A percentile compares a stretch with the other conserved stretches of the same genome.
phyloP scores from a whole-genome alignment of 2,888 invertebrate genomes.

The Agrilus mali region DNA sequence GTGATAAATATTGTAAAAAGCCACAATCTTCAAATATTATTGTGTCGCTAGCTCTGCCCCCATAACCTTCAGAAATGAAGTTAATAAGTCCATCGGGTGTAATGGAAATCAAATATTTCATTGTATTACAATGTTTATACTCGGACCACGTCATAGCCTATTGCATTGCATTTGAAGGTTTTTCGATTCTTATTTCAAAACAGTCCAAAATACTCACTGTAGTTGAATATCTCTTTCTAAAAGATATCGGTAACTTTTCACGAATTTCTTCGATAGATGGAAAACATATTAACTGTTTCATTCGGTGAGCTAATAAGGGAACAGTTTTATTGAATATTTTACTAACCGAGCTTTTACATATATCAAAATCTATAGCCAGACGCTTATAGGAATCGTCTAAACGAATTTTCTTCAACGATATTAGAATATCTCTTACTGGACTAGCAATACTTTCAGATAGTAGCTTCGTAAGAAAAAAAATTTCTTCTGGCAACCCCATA shows the following conservation, averaged over 20 bases:
- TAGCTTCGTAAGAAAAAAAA: no score
- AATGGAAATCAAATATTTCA: constrained; percentile 16
- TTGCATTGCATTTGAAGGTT: constrained; percentile 21
- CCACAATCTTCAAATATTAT: no score
- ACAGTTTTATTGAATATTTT: constrained; percentile 10
- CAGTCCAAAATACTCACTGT: constrained; percentile 26
- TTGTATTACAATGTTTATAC: constrained; percentile 18
- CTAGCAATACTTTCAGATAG: no score
- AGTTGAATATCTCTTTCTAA: constrained; percentile 14
- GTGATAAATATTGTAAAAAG: no score
- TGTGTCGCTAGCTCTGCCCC: no score
- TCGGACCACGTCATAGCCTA: constrained; percentile 26
- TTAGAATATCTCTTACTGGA: no score
- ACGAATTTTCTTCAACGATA: no score
- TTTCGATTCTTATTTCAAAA: constrained; percentile 27
- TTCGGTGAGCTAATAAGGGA: constrained; percentile 4
- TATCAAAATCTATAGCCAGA: constrained; percentile 1
- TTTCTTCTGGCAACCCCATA: no score
- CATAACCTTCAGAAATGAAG: no score
- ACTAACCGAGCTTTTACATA: constrained; percentile 4
- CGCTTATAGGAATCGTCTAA: no score
- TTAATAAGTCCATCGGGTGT: constrained; percentile 14
- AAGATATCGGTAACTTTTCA: constrained; percentile 13
- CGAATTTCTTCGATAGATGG: constrained; percentile 7
- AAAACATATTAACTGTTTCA: constrained; percentile 10